Percentiles rank a stretch among this genome's conserved stretches.
Conservation (phyloP, 2,888 invertebrate genomes). For the Xylota segnis region DNA sequence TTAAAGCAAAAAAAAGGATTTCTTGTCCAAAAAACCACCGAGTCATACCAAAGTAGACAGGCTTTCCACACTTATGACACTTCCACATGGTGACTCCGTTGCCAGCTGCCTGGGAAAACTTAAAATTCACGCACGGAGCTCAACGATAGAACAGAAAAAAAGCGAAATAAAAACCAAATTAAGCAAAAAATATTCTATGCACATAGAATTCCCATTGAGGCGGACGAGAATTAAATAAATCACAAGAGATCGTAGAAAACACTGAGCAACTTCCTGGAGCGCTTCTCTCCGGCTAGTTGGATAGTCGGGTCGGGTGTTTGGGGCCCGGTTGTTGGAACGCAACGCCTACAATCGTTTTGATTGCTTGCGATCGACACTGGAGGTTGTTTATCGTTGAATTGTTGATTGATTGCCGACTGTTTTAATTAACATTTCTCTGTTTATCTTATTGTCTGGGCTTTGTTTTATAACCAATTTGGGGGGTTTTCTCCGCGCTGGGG, state of each 20-base stretch:
- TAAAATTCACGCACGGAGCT: slow-evolving; percentile 45
- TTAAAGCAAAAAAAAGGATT: background rate
- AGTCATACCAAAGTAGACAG: slow-evolving; percentile 90
- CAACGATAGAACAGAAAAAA: slow-evolving; percentile 44
- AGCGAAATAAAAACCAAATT: slow-evolving; percentile 35
- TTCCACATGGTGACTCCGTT: slow-evolving; percentile 88
- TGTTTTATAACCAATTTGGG: slow-evolving; percentile 3
- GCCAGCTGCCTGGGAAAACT: slow-evolving; percentile 60
- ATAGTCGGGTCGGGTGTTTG: slow-evolving; percentile 2
- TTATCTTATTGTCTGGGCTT: slow-evolving; percentile 61
- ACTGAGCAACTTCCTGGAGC: slow-evolving; percentile 46
- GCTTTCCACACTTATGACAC: slow-evolving; percentile 93
- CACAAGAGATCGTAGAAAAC: slow-evolving; percentile 7
- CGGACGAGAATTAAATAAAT: slow-evolving; percentile 28
- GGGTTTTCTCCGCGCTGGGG: slow-evolving; percentile 16
- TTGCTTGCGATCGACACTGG: slow-evolving; percentile 29
- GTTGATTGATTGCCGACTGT: slow-evolving; percentile 54
- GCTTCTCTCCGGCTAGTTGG: slow-evolving; percentile 6
- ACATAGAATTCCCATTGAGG: slow-evolving; percentile 52
- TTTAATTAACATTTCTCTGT: slow-evolving; percentile 66
- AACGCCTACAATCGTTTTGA: slow-evolving; percentile 68
- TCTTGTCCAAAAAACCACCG: slow-evolving; percentile 16
- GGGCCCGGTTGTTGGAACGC: slow-evolving; percentile 54
- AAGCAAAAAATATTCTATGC: slow-evolving; percentile 47
- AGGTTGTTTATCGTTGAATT: slow-evolving; percentile 52